Percentiles rank a stretch among this genome's conserved stretches.
Evolutionary conservation across 2,797 vertebrate genomes (phyloP).

Genomic region (Parambassis ranga): DNA sequence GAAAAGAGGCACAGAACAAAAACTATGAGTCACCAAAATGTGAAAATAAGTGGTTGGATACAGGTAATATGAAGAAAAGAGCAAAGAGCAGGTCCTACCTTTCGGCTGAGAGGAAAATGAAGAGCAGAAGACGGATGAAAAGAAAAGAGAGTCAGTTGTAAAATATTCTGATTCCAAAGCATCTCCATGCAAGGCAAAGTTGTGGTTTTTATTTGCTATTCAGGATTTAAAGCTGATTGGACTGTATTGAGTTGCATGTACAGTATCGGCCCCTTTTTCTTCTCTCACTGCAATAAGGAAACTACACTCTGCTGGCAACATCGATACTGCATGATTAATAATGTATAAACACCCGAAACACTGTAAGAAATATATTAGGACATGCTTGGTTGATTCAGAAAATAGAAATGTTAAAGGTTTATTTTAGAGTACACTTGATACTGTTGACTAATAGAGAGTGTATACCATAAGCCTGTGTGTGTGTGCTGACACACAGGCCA

Average conservation of each 20-base stretch:
- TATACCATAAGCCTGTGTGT: neutral
- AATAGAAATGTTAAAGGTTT: too few relatives aligned
- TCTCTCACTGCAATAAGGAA: neutral
- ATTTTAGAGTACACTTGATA: too few relatives aligned
- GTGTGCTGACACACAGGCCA: neutral
- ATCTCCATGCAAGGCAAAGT: neutral
- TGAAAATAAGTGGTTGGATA: neutral
- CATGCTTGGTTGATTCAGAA: neutral
- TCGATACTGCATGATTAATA: neutral
- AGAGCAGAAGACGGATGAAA: conserved; percentile 55
- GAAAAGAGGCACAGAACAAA: neutral
- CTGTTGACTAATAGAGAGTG: too few relatives aligned
- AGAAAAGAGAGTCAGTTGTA: conserved; percentile 52
- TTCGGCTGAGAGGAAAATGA: conserved; percentile 83
- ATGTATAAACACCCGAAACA: neutral
- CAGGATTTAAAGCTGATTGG: neutral
- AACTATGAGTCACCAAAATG: neutral
- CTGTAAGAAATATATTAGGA: neutral
- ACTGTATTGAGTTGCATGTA: neutral
- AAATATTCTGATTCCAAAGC: neutral
- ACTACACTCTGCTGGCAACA: neutral
- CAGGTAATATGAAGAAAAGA: conserved; percentile 38
- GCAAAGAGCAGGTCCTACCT: conserved; percentile 85
- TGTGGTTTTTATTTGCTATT: neutral
- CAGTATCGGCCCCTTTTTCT: neutral